Base-by-base conservation (phyloP, 2,888 invertebrate species). In the Drosophila kokeensis region DNA sequence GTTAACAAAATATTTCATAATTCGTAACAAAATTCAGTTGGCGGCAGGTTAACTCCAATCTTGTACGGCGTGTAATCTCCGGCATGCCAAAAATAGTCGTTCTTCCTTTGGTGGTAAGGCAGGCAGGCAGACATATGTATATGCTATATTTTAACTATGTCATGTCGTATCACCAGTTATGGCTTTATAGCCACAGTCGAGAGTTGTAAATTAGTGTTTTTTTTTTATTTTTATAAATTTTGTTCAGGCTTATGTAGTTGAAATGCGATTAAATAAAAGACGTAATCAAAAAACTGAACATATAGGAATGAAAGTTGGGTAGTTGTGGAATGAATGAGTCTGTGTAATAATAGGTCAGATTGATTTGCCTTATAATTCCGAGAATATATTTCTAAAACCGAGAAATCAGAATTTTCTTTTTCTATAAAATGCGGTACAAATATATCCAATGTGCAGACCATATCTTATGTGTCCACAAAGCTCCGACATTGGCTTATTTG, bases 181-280 rank as follows among this genome's bases (percentile, higher is more conserved):
- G 42, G 70, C 69, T 53, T 45, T 24, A 15, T 11, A 11, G 5
- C 21, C 40, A 53, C 57, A 68, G 49, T 59, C 55, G 24, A 45
- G 15, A 62, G 48, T 54, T 58, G 57, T 70, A 48, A 79, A 72
- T 76, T 76, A 73, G 71, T 69, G 69, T 24, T 67, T 55, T 54
- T 70, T 72, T 71, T n/a, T 40, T 40, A 8, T 36, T 0, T 24
- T 24, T 24, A 2, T 8, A 3, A 79, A 75, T 82, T 69, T 72
- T 29, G 18, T 38, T 61, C 55, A 42, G 59, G 32, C 2, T 53
- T 60, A 2, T n/a, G 2, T n/a, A 24, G 38, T 70, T 60, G n/a
- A 66, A 69, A 52, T 62, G 50, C 54, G 58, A 60, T 34, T 40
- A 52, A 60, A 67, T 60, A 68, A 66, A 49, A 62, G 65, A 62